phyloP scores from a whole-genome alignment of 2,888 invertebrate species.

The Drosophila kanekoi region DNA sequence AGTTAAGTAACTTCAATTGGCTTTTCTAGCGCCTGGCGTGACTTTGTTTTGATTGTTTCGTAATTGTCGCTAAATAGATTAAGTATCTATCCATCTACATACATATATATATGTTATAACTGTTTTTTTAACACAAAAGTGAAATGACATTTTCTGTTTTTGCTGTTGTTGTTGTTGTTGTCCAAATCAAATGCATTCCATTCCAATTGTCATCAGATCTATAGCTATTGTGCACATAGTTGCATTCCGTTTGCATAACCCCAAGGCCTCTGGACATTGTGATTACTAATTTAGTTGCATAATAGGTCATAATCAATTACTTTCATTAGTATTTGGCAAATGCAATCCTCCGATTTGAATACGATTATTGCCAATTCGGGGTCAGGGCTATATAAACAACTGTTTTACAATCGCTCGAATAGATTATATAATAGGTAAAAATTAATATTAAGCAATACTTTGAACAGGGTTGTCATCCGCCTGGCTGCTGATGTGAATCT shows the following conservation, averaged over 20 bases:
- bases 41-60: conserved; percentile 34
- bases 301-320: conserved; percentile 52
- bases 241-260: conserved; percentile 49
- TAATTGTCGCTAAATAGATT: conserved; percentile 19
- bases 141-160: conserved; percentile 19
- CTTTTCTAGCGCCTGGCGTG: conserved; percentile 36
- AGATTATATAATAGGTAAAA: too few species aligned
- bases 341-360: conserved; percentile 41
- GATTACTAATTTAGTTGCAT: conserved; percentile 30
- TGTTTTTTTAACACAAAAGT: conserved; percentile 9
- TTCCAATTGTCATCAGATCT: conserved; percentile 8
- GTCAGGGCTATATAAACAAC: conserved; percentile 7
- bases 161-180: too few species aligned
- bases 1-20: conserved; percentile 32
- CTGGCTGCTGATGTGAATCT: too few species aligned
- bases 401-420: conserved; percentile 28
- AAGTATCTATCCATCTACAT: neutral
- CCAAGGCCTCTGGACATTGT: conserved; percentile 41
- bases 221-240: neutral
- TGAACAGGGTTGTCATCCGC: conserved; percentile 22
- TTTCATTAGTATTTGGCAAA: conserved; percentile 32
- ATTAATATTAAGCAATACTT: conserved; percentile 32
- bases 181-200: conserved; percentile 1
- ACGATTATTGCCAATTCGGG: too few species aligned
- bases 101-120: too few species aligned